A percentile compares a stretch with the other conserved stretches of the same genome.
Conservation (phyloP, 2,797 vertebrate species). For the Astyanax mexicanus region DNA sequence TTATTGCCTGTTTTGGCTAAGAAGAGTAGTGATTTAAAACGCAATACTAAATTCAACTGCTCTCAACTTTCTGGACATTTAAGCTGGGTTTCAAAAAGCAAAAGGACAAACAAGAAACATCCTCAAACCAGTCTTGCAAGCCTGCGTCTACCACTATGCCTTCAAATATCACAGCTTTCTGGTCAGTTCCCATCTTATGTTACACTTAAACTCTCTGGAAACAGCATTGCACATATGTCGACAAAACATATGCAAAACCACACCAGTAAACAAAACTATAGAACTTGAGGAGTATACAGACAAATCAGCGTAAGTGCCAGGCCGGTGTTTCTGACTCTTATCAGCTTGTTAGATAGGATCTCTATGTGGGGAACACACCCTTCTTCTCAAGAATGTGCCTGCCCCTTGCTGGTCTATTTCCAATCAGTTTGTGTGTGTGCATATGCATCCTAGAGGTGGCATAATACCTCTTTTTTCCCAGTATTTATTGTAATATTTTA, state of each 20-base stretch:
- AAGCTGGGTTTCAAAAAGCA: neutral
- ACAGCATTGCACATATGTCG: neutral
- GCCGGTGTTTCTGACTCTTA: conserved; percentile 29
- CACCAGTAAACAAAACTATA: neutral
- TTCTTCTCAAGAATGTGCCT: conserved; percentile 39
- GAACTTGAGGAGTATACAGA: conserved; percentile 19
- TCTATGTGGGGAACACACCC: conserved; percentile 44
- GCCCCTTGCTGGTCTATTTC: conserved; percentile 21
- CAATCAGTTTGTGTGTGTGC: neutral
- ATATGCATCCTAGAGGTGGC: too few species aligned
- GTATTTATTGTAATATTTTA: too few species aligned
- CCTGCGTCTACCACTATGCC: neutral
- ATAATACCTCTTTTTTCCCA: too few species aligned
- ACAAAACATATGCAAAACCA: conserved; percentile 9
- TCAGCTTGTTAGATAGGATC: conserved; percentile 37
- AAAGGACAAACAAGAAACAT: conserved; percentile 6
- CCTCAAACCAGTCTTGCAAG: conserved; percentile 38
- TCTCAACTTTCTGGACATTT: neutral
- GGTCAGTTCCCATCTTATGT: neutral
- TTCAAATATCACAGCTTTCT: neutral
- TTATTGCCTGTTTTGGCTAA: neutral
- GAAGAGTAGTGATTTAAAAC: neutral
- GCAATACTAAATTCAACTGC: neutral
- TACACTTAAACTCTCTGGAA: conserved; percentile 7
- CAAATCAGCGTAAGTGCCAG: conserved; percentile 2